A percentile compares a stretch with the other conserved stretches of the same genome.
phyloP scores from a whole-genome alignment of 2,888 invertebrate genomes.

The Chloromyia formosa region DNA sequence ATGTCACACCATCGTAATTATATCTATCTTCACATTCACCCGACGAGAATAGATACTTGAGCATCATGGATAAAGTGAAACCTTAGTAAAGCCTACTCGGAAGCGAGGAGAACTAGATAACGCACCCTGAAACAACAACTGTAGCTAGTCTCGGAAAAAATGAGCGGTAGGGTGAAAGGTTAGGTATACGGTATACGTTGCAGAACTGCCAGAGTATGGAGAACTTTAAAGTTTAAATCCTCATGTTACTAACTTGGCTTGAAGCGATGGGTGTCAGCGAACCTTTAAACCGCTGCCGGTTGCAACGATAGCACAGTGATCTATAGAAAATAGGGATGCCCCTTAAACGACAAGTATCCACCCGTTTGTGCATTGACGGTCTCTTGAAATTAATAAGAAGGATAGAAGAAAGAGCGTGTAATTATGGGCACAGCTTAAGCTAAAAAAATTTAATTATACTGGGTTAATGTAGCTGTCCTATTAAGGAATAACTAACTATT shows the following conservation, averaged over 20 bases:
- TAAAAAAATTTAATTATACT: too few relatives aligned
- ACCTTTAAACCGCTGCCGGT: neutral
- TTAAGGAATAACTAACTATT: too few relatives aligned
- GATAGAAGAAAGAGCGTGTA: too few relatives aligned
- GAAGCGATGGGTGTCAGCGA: conserved; percentile 19
- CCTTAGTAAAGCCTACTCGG: conserved; percentile 5
- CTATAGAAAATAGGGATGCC: neutral
- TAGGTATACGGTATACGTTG: too few relatives aligned
- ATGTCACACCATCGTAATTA: conserved; percentile 3
- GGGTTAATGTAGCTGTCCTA: too few relatives aligned
- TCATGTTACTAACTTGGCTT: neutral
- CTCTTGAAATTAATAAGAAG: too few relatives aligned
- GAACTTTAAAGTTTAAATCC: conserved; percentile 14
- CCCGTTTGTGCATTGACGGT: neutral
- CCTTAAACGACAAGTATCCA: neutral
- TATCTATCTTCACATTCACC: too few relatives aligned
- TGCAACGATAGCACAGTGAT: neutral
- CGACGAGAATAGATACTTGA: too few relatives aligned
- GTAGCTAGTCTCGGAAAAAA: neutral
- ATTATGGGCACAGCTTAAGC: too few relatives aligned
- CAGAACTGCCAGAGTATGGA: neutral
- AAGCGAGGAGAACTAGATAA: conserved; percentile 2
- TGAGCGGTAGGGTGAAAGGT: neutral
- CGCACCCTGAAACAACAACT: conserved; percentile 5
- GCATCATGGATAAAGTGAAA: neutral